Percentiles rank a stretch among this genome's conserved stretches.
Conservation (phyloP, 2,888 invertebrate genomes). For the Drosophila imparisetae region DNA sequence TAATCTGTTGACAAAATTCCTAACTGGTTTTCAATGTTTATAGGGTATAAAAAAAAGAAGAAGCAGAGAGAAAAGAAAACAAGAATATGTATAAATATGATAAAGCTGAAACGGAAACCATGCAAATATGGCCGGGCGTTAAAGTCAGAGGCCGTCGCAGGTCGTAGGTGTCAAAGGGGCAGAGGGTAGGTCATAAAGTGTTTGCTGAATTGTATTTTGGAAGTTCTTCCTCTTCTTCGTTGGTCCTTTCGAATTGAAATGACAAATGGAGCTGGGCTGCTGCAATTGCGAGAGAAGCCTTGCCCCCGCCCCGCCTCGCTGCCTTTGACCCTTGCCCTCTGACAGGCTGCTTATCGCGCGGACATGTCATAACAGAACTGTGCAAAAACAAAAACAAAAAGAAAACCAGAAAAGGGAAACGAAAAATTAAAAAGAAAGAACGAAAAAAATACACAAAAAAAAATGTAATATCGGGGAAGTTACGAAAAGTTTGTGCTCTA, state of each 20-base stretch:
- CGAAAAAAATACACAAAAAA: conserved; percentile 3
- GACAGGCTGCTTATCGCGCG: conserved; percentile 73
- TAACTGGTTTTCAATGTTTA: not conserved
- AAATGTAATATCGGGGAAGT: conserved; percentile 39
- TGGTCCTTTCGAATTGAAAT: conserved; percentile 71
- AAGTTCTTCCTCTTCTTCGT: conserved; percentile 15
- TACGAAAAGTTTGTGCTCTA: conserved; percentile 57
- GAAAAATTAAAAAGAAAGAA: conserved; percentile 9
- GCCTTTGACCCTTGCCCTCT: conserved; percentile 71
- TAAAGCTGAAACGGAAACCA: conserved; percentile 25
- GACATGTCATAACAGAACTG: conserved; percentile 71
- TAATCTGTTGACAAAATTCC: not conserved
- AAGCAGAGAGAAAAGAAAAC: conserved; percentile 24
- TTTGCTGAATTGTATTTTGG: conserved; percentile 55
- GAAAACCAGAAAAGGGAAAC: conserved; percentile 1
- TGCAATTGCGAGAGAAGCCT: conserved; percentile 27
- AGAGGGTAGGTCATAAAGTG: conserved; percentile 42
- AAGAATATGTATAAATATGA: conserved; percentile 9
- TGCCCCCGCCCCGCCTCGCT: not conserved
- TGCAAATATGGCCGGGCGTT: conserved; percentile 49
- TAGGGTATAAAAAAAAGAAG: conserved; percentile 4
- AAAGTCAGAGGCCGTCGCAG: conserved; percentile 9
- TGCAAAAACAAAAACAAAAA: conserved; percentile 13
- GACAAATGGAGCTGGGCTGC: conserved; percentile 68
- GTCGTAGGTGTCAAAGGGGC: conserved; percentile 16